Evolutionary conservation across 2,888 invertebrate genomes (phyloP).

Genomic region (Drosophila nigricruria): DNA sequence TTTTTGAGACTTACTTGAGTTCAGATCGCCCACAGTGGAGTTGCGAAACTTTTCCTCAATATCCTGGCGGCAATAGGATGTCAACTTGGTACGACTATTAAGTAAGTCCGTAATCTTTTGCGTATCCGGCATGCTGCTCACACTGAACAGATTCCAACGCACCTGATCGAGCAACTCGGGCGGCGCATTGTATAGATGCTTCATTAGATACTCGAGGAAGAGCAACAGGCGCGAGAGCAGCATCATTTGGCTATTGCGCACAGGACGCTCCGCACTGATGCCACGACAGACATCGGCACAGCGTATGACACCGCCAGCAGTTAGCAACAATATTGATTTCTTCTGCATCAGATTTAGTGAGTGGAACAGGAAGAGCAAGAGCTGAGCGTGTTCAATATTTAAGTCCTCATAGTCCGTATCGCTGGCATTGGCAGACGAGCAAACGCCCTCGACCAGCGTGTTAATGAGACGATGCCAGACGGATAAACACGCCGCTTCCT

Average conservation of each 20-base stretch:
- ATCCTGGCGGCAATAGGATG: constrained; percentile 89
- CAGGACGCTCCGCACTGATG: constrained; percentile 82
- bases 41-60: constrained; percentile 91
- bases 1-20: constrained; percentile 79
- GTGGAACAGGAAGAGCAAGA: constrained; percentile 96
- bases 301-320: constrained; percentile 90
- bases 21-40: constrained; percentile 85
- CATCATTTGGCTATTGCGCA: constrained; percentile 89
- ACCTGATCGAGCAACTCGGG: constrained; percentile 94
- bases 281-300: constrained; percentile 88
- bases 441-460: constrained; percentile 94
- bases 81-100: constrained; percentile 87
- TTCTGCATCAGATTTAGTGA: constrained; percentile 98
- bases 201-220: constrained; percentile 96
- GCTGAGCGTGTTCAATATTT: constrained; percentile 97
- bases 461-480: constrained; percentile 97
- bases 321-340: constrained; percentile 94
- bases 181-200: constrained; percentile 97
- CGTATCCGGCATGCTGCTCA: constrained; percentile 87
- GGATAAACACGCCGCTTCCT: constrained; percentile 94
- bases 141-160: constrained; percentile 92
- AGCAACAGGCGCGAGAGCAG: constrained; percentile 93
- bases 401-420: constrained; percentile 88
- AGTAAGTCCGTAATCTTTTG: constrained; percentile 86
- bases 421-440: constrained; percentile 76